phyloP scores from a whole-genome alignment of 2,888 invertebrate genomes.

The Mimachlamys varia region DNA sequence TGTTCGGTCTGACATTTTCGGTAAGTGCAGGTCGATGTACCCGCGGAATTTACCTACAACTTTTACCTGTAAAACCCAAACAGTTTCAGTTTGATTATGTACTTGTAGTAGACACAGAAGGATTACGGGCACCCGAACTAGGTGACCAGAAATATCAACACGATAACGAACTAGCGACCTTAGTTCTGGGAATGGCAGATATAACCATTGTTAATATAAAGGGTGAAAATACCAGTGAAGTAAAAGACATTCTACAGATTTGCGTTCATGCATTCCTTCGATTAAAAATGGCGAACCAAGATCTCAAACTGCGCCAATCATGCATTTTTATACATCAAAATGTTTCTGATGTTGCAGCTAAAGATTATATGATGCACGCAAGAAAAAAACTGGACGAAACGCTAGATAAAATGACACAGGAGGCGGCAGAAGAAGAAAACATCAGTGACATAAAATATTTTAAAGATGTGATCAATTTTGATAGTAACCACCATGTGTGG shows the following conservation, averaged over 20 bases:
- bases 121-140: slow-evolving; percentile 47
- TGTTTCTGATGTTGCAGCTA: slow-evolving; percentile 42
- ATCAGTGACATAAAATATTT: slow-evolving; percentile 39
- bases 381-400: slow-evolving; percentile 40
- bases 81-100: slow-evolving; percentile 44
- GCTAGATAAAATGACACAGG: slow-evolving; percentile 46
- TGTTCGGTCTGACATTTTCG: slow-evolving; percentile 50
- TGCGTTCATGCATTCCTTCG: slow-evolving; percentile 48
- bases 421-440: slow-evolving; percentile 44
- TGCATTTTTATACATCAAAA: slow-evolving; percentile 54
- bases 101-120: slow-evolving; percentile 53
- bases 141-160: slow-evolving; percentile 20
- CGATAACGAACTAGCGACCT: slow-evolving; percentile 52
- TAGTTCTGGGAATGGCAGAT: slow-evolving; percentile 50
- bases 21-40: slow-evolving; percentile 55
- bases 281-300: slow-evolving; percentile 42
- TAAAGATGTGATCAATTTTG: slow-evolving; percentile 49
- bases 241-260: slow-evolving; percentile 50
- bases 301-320: background rate
- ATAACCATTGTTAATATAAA: slow-evolving; percentile 43
- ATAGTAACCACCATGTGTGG: slow-evolving; percentile 37
- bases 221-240: slow-evolving; percentile 48
- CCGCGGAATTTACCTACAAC: slow-evolving; percentile 49
- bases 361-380: slow-evolving; percentile 39
- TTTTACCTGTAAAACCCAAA: slow-evolving; percentile 28